phyloP scores from a whole-genome alignment of 1,140 invertebrate species.

The Brachionus asplanchnoidis region DNA sequence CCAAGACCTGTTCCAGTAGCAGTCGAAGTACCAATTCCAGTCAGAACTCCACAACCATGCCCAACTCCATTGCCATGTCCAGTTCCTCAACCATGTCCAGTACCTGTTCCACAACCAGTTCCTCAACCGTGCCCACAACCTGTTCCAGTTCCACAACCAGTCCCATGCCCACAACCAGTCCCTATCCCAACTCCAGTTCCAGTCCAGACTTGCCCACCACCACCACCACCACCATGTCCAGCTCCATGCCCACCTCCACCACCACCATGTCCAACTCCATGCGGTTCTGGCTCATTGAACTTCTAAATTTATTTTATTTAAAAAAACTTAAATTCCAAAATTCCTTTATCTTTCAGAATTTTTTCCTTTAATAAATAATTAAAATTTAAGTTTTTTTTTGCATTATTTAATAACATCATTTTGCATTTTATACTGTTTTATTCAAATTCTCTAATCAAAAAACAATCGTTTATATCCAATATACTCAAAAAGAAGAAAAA shows the following conservation, averaged over 20 bases:
- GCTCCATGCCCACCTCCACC: neutral
- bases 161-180: neutral
- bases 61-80: neutral
- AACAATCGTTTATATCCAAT: no score
- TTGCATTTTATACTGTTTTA: no score
- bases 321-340: neutral
- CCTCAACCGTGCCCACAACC: neutral
- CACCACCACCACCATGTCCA: neutral
- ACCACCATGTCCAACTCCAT: neutral
- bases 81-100: neutral
- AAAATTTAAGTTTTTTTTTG: neutral
- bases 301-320: neutral
- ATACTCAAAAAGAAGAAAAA: no score
- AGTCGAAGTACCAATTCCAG: neutral
- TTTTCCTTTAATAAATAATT: neutral
- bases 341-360: neutral
- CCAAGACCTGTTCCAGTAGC: slow-evolving; percentile 17
- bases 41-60: neutral
- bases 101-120: neutral
- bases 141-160: neutral
- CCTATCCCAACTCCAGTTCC: neutral
- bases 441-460: no score
- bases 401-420: no score
- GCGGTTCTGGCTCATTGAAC: neutral
- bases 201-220: neutral